Evolutionary conservation across 2,113 vertebrate species (phyloP), one percentile per base, ranked within the genome.

Genomic region (Thalassoma bifasciatum): DNA sequence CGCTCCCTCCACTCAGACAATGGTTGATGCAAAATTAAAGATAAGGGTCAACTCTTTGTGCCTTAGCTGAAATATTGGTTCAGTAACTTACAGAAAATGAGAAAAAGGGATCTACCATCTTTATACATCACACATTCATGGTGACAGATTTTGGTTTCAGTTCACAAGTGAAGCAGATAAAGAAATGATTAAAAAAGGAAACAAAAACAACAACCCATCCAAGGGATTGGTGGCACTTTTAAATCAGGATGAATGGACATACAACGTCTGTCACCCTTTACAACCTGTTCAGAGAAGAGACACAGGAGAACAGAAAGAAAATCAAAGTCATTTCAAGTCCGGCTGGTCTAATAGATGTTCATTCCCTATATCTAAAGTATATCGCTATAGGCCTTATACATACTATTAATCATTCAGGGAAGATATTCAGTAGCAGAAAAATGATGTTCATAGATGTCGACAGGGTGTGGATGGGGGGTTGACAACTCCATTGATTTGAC

Each of bases 101-200:
- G 80, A 85, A 64, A 46, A 60, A 80, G 50, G 47, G 73, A 84
- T 77, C 73, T 71, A 84, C 77, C 84, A 80, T 84, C 75, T 81
- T 84, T 71, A 58, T 79, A 86, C 74, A 89, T 81, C 82, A 90
- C 86, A 94, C 93, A 94, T 94, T 94, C 92, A 90, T 89, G 83
- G 83, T 82, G 76, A 92, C 66, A 72, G 75, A 82, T 91, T 94
- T 93, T 93, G 92, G 90, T 90, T 93, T 93, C 56, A 81, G 64
- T 89, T 88, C 58, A 90, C 81, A 85, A 86, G 86, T 77, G 66
- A 68, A 76, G 54, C 57, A 81, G 65, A 65, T 66, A 71, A 91
- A 89, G 24, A 81, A 75, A 86, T 67, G 56, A 76, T 65, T 69
- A 70, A 80, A 77, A 79, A 82, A 75, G 75, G 80, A 82, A 81